Base-by-base conservation (phyloP, 2,888 invertebrate species). In the Hermaeophaga mercurialis region DNA sequence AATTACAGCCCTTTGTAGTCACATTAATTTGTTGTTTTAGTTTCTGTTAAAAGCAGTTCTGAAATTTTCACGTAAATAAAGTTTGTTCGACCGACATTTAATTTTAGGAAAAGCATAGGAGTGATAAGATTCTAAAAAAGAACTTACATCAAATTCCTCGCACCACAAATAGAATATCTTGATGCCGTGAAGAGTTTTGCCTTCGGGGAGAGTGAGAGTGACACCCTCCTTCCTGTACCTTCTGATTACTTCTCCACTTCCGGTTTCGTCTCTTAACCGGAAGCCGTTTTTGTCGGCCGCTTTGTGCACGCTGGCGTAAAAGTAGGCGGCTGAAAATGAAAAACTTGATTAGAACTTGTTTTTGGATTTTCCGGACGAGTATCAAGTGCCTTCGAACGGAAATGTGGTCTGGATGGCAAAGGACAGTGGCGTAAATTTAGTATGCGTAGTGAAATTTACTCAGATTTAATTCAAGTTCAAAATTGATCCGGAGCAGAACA, bases 131-230 rank as follows among this genome's bases (percentile, higher is more conserved):
- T 6, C 26, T 17, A 11, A 33, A 45, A 18, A 48, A 19, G 4
- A 15, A 24, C 87, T 86, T 72, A 94, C 94, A 54, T 89, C 82
- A 71, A 88, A 94, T 74, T 94, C 93, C 72, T 93, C 90, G 77
- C 94, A 95, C 91, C 93, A 96, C 28, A 96, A 87, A 8, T 91
- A 87, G 78, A 96, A 88, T 90, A 94, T 94, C 74, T 85, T 86
- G 74, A 93, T 84, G 77, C 90, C 91, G 69, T 84, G 83, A 58
- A 95, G 80, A 22, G 90, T 90, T 75, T 90, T 89, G 41, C 93
- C 92, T 67, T 94, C 94, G 1, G 95, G 95, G 65, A 95, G 80
- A 9, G 93, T 88, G 41, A 96, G 78, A 48, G 94, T 91, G 68
- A 94, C 82, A 71, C 89, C 85, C 78, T 91, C 89, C 67, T 89